Percentiles rank a stretch among this genome's conserved stretches.
These are phyloP conservation scores for Caenorhabditis panamensis DNA, from an alignment of 2,888 invertebrate species.

Conservation along the genomic window DNA sequence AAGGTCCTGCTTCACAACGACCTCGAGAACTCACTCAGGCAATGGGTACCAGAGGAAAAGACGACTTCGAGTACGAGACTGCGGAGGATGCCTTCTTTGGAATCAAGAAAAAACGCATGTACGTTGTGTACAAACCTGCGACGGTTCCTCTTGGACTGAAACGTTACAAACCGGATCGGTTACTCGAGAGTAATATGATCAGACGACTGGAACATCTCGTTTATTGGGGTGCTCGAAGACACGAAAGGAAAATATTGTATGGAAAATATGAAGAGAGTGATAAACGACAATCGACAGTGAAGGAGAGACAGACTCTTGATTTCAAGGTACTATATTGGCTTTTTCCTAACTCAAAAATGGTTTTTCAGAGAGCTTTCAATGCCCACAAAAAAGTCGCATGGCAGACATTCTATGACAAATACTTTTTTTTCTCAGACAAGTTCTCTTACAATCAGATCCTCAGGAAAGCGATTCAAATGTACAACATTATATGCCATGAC, in stretches of 20 bases:
- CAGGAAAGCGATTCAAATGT: conserved; percentile 23
- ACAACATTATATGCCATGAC: conserved; percentile 17
- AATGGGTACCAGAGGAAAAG: conserved; percentile 20
- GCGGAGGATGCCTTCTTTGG: conserved; percentile 43
- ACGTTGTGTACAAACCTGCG: conserved; percentile 42
- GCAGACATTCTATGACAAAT: conserved; percentile 50
- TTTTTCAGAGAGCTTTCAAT: conserved; percentile 28
- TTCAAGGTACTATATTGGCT: conserved; percentile 27
- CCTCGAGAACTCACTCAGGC: conserved; percentile 3
- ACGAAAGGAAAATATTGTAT: conserved; percentile 21
- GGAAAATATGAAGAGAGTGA: conserved; percentile 25
- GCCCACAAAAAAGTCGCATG: conserved; percentile 40
- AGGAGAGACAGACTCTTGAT: conserved; percentile 30
- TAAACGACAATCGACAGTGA: conserved; percentile 25
- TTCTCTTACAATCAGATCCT: conserved; percentile 45
- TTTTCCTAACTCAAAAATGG: neutral
- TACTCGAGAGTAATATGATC: conserved; percentile 34
- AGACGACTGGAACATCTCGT: conserved; percentile 37
- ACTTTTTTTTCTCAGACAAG: conserved; percentile 44
- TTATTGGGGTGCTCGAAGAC: conserved; percentile 33
- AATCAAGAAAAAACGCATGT: conserved; percentile 54
- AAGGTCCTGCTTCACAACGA: neutral
- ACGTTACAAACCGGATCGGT: conserved; percentile 39
- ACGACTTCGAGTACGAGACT: conserved; percentile 49
- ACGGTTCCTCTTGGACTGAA: conserved; percentile 30